phyloP scores from a whole-genome alignment of 2,888 invertebrate species.

The Spisula subtruncata region DNA sequence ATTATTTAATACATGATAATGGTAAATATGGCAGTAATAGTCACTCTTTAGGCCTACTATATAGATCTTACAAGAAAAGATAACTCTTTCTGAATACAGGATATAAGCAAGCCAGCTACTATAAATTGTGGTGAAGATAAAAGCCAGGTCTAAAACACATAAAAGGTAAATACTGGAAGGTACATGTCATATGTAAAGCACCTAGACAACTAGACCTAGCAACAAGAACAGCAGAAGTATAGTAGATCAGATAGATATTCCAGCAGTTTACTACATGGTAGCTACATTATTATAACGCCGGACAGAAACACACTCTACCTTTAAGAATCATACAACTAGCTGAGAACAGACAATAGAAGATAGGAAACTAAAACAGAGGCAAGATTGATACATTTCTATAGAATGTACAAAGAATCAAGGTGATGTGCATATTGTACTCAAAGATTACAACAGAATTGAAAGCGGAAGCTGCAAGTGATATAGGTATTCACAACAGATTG shows the following conservation, averaged over 20 bases:
- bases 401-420: not conserved
- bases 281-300: no score
- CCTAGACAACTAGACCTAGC: not conserved
- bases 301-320: no score
- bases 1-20: not conserved
- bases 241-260: not conserved
- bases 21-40: slow-evolving; percentile 21
- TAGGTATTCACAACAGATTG: not conserved
- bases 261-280: not conserved
- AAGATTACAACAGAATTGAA: not conserved
- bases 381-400: no score
- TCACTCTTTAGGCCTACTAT: slow-evolving; percentile 18
- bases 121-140: not conserved
- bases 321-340: no score
- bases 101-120: slow-evolving; percentile 11
- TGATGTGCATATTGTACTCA: not conserved
- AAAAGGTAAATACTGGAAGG: not conserved
- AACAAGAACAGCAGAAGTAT: not conserved
- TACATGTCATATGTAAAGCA: slow-evolving; percentile 13
- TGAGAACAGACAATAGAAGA: no score
- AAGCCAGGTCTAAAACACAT: not conserved
- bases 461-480: not conserved
- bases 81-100: not conserved
- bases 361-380: no score
- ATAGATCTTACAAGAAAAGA: not conserved